These are phyloP conservation scores for Lasioglossum vierecki DNA, from an alignment of 2,888 invertebrate genomes.

Conservation along the genomic window DNA sequence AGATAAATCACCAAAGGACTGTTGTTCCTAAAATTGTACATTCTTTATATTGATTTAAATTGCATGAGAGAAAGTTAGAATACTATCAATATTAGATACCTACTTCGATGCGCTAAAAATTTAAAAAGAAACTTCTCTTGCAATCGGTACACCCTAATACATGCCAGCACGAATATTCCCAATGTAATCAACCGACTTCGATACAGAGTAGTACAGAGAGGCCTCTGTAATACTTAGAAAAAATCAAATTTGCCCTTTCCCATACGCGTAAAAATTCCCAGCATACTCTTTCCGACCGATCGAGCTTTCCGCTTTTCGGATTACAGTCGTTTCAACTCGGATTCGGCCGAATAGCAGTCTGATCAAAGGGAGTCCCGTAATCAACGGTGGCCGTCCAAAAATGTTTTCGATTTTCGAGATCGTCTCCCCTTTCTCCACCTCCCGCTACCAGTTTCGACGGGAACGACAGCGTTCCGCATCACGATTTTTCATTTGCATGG, in stretches of 20 bases:
- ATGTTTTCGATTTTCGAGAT: conserved; percentile 20
- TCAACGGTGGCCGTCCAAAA: background rate
- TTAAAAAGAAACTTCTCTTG: too few relatives aligned
- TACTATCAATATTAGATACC: too few relatives aligned
- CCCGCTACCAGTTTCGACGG: background rate
- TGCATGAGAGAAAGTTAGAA: too few relatives aligned
- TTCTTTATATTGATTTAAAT: too few relatives aligned
- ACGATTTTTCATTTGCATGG: conserved; percentile 24
- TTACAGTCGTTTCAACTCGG: conserved; percentile 1
- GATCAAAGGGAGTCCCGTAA: conserved; percentile 1
- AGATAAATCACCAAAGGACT: background rate
- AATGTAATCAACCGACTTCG: background rate
- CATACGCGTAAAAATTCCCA: background rate
- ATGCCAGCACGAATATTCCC: background rate
- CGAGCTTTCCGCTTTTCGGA: background rate
- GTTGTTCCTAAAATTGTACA: too few relatives aligned
- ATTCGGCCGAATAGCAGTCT: background rate
- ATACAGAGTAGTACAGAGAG: background rate
- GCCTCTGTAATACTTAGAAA: background rate
- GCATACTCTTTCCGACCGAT: background rate
- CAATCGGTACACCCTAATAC: too few relatives aligned
- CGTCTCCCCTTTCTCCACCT: background rate
- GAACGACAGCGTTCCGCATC: background rate
- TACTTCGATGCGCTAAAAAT: too few relatives aligned
- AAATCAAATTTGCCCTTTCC: background rate